phyloP scores from a whole-genome alignment of 2,888 invertebrate genomes.

The Xestobium rufovillosum region DNA sequence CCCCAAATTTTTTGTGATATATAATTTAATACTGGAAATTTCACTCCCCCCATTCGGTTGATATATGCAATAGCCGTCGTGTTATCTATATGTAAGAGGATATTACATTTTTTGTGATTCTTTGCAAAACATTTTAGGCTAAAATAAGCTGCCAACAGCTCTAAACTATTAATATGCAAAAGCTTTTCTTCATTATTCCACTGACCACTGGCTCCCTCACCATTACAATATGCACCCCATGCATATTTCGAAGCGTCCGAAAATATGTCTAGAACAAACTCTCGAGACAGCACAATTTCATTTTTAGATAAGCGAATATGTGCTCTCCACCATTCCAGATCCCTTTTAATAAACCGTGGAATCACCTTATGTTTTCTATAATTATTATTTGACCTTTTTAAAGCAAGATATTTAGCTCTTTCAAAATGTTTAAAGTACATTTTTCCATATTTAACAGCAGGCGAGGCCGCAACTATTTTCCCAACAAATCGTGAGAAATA shows the following conservation, averaged over 20 bases:
- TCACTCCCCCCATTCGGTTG: slow-evolving; percentile 24
- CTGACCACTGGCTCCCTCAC: slow-evolving; percentile 13
- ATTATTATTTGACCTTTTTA: slow-evolving; percentile 12
- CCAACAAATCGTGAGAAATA: slow-evolving; percentile 21
- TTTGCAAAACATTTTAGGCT: slow-evolving; percentile 23
- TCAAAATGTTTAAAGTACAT: slow-evolving; percentile 19
- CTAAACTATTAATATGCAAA: slow-evolving; percentile 25
- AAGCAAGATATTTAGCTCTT: slow-evolving; percentile 18
- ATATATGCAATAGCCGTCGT: slow-evolving; percentile 23
- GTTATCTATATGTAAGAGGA: slow-evolving; percentile 22
- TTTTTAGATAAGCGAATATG: slow-evolving; percentile 8
- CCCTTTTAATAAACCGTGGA: slow-evolving; percentile 12
- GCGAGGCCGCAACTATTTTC: slow-evolving; percentile 22
- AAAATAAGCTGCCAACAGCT: slow-evolving; percentile 23
- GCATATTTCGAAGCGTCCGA: slow-evolving; percentile 23
- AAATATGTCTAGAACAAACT: slow-evolving; percentile 21
- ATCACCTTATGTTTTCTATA: slow-evolving; percentile 17
- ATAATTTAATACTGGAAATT: slow-evolving; percentile 20
- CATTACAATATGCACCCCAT: slow-evolving; percentile 22
- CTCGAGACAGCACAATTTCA: slow-evolving; percentile 10
- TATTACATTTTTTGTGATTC: slow-evolving; percentile 14
- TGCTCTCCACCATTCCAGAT: slow-evolving; percentile 23
- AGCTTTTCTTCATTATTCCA: slow-evolving; percentile 19
- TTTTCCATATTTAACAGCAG: slow-evolving; percentile 24
- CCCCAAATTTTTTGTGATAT: slow-evolving; percentile 25